Percentiles rank a stretch among this genome's conserved stretches.
phyloP scores from a whole-genome alignment of 2,113 vertebrate species.

The Australoheros scitulus region DNA sequence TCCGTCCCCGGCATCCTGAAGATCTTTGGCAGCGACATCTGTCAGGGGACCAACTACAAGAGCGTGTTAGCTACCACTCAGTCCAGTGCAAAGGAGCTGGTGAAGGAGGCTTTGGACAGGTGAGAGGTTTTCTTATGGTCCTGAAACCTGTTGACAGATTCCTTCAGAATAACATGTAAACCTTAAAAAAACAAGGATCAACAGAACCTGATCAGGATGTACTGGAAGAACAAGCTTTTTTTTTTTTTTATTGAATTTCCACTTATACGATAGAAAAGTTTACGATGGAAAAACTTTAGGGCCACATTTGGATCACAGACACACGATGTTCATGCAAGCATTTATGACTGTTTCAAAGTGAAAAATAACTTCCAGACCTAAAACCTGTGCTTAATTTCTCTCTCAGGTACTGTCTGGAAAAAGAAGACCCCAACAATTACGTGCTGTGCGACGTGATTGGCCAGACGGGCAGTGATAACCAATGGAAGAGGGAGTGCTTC shows the following conservation, averaged over 20 bases:
- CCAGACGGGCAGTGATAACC: slow-evolving; percentile 60
- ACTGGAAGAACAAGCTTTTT: background rate
- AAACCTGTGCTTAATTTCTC: background rate
- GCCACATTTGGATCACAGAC: no score
- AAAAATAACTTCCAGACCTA: background rate
- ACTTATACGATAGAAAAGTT: no score
- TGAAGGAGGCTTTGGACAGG: slow-evolving; percentile 84
- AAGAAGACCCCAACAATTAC: slow-evolving; percentile 72
- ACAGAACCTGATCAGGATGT: background rate
- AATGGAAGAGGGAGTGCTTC: slow-evolving; percentile 82
- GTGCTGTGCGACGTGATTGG: slow-evolving; percentile 83
- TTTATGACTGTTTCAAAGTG: rapidly evolving
- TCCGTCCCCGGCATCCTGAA: slow-evolving; percentile 83
- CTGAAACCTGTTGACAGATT: background rate
- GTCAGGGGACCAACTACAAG: slow-evolving; percentile 82
- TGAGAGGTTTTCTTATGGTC: slow-evolving; percentile 34
- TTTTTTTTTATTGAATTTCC: no score
- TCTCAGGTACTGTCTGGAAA: slow-evolving; percentile 81
- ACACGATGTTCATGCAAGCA: background rate
- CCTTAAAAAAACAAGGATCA: background rate
- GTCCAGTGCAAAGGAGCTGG: slow-evolving; percentile 80
- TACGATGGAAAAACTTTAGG: no score
- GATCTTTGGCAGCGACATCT: slow-evolving; percentile 82
- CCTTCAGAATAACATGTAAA: background rate
- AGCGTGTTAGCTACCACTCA: slow-evolving; percentile 80